Evolutionary conservation across 2,888 invertebrate genomes (phyloP).

Genomic region (Syrphus vitripennis): DNA sequence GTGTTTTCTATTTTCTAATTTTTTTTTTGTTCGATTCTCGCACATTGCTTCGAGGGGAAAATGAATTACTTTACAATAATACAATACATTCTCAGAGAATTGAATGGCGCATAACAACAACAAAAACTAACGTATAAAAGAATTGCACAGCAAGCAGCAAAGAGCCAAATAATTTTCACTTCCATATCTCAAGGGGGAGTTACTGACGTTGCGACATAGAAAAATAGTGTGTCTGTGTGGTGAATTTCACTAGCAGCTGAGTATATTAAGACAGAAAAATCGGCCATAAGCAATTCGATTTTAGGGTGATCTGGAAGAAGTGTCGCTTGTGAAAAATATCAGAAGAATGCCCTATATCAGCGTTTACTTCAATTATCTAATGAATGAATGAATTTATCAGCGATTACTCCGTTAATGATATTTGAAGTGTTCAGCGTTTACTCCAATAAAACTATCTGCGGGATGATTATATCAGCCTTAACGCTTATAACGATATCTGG

Average conservation of each 20-base stretch:
- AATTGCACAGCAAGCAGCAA: constrained; percentile 12
- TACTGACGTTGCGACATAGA: neutral
- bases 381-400: no score
- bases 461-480: no score
- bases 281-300: no score
- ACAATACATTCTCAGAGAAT: constrained; percentile 32
- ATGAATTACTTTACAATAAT: constrained; percentile 68
- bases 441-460: no score
- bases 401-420: no score
- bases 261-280: no score
- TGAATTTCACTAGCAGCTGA: neutral
- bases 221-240: neutral
- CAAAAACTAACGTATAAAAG: neutral
- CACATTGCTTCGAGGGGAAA: constrained; percentile 32
- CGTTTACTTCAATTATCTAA: no score
- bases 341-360: no score
- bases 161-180: constrained; percentile 30
- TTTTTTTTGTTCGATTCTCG: constrained; percentile 42
- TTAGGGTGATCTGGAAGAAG: no score
- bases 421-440: no score
- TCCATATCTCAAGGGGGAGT: constrained; percentile 1
- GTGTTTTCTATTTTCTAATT: constrained; percentile 61
- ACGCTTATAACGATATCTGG: neutral
- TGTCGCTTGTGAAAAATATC: no score
- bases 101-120: neutral